These are phyloP conservation scores for Tanytarsus gracilentus DNA, from an alignment of 2,888 invertebrate species.

Conservation along the genomic window DNA sequence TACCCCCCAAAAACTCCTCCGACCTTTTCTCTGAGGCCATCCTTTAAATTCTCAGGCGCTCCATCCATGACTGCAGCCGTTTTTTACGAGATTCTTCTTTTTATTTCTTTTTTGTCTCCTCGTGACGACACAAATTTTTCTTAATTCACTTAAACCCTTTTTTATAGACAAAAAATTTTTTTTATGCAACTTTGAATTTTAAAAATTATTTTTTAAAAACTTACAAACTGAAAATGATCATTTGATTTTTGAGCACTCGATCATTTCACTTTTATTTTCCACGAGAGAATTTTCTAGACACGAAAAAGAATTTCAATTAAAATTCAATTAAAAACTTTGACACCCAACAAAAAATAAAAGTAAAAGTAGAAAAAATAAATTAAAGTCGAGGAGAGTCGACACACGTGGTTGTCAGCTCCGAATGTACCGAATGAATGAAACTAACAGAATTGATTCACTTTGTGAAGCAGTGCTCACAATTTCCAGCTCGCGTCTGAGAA, in stretches of 20 bases:
- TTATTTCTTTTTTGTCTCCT: neutral
- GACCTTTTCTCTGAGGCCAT: slow-evolving; percentile 12
- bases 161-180: neutral
- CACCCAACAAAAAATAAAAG: neutral
- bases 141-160: neutral
- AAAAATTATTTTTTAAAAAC: neutral
- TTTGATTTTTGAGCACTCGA: neutral
- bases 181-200: neutral
- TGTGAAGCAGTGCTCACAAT: slow-evolving; percentile 13
- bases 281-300: too few species aligned
- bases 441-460: neutral
- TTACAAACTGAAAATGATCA: too few species aligned
- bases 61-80: slow-evolving; percentile 12
- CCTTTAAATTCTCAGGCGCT: neutral
- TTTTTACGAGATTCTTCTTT: neutral
- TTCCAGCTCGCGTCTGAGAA: slow-evolving; percentile 19
- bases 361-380: slow-evolving; percentile 4
- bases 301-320: too few species aligned
- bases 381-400: neutral
- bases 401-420: slow-evolving; percentile 27
- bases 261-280: too few species aligned
- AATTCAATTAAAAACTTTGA: too few species aligned
- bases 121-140: too few species aligned
- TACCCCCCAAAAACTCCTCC: slow-evolving; percentile 19
- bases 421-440: slow-evolving; percentile 17